These are phyloP conservation scores for Meloidogyne hapla DNA, from an alignment of 1,140 invertebrate genomes.

Conservation along the genomic window DNA sequence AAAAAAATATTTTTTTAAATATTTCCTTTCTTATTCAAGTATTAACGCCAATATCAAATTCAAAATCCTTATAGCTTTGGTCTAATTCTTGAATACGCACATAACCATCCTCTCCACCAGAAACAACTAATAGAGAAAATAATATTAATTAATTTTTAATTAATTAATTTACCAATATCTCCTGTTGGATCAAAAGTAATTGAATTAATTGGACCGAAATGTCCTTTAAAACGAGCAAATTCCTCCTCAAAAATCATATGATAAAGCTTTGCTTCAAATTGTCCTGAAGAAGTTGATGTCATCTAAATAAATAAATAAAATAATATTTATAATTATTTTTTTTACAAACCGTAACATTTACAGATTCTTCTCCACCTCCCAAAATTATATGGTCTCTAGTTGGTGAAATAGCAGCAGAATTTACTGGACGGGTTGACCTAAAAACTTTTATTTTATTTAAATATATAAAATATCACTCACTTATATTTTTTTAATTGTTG, in stretches of 20 bases:
- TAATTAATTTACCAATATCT: conserved; percentile 66
- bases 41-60: conserved; percentile 69
- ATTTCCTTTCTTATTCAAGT: neutral
- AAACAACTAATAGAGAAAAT: conserved; percentile 72
- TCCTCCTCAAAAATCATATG: conserved; percentile 99
- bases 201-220: conserved; percentile 99
- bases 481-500: conserved; percentile 60
- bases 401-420: conserved; percentile 63
- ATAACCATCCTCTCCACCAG: conserved; percentile 97
- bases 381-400: conserved; percentile 61
- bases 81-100: conserved; percentile 93
- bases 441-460: neutral
- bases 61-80: conserved; percentile 91
- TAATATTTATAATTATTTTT: neutral
- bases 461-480: conserved; percentile 29
- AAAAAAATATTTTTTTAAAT: neutral
- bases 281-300: conserved; percentile 87
- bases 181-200: conserved; percentile 97
- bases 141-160: neutral
- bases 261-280: conserved; percentile 97
- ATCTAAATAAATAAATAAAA: conserved; percentile 68
- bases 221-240: conserved; percentile 88
- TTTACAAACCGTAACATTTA: conserved; percentile 75
- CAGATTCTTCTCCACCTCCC: conserved; percentile 63
- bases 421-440: conserved; percentile 62